Evolutionary conservation across 2,888 invertebrate species (phyloP).

Genomic region (Uropetala carovei): DNA sequence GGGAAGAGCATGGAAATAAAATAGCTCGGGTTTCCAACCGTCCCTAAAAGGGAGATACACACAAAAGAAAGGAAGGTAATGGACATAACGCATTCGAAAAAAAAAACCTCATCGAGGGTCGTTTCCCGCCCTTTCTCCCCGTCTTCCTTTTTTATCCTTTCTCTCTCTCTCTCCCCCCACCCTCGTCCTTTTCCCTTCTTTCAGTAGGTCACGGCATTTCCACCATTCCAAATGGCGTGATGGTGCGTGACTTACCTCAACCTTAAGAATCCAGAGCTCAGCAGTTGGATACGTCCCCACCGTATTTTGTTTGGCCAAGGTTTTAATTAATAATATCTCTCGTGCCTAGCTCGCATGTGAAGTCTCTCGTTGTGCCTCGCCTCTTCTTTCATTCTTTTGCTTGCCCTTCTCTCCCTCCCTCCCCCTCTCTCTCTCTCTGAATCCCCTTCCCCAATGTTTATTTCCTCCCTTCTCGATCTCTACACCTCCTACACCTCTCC

Average conservation of each 20-base stretch:
- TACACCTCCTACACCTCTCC: too few species aligned
- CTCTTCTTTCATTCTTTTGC: background rate
- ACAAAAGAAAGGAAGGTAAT: constrained; percentile 5
- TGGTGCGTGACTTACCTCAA: constrained; percentile 22
- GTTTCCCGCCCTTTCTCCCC: background rate
- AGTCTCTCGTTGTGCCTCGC: background rate
- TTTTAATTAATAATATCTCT: constrained; percentile 25
- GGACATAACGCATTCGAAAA: background rate
- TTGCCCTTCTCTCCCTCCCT: background rate
- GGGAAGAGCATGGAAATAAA: background rate
- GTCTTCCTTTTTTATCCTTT: background rate
- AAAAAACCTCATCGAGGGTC: background rate
- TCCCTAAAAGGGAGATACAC: background rate
- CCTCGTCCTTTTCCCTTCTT: background rate
- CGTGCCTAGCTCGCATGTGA: background rate
- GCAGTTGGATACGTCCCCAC: constrained; percentile 24
- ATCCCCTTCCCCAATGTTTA: background rate
- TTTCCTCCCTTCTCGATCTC: background rate
- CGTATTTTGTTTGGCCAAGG: constrained; percentile 12
- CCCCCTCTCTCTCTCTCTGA: background rate
- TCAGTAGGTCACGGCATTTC: constrained; percentile 28
- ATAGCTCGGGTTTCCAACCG: background rate
- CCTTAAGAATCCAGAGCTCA: background rate
- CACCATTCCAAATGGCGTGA: constrained; percentile 7
- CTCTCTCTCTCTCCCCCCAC: background rate